Percentiles rank a stretch among this genome's conserved stretches.
Conservation (phyloP, 2,888 invertebrate species). For the Notocelia uddmanniana region DNA sequence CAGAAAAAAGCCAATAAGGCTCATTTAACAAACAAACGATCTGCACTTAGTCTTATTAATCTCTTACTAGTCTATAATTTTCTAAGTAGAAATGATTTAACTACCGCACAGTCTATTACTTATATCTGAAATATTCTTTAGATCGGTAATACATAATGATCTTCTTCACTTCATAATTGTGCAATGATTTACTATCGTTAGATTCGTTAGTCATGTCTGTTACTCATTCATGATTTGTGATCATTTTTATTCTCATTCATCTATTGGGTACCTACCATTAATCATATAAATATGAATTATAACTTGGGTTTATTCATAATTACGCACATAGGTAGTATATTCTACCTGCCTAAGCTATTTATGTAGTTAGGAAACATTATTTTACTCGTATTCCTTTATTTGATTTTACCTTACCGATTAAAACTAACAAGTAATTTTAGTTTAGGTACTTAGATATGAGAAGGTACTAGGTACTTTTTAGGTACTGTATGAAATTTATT, state of each 20-base stretch:
- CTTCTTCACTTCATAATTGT: background rate
- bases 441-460: no score
- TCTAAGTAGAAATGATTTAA: background rate
- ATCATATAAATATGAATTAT: background rate
- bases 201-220: background rate
- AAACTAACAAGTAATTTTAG: no score
- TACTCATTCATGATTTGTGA: background rate
- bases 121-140: background rate
- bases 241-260: background rate
- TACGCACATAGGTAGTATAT: background rate
- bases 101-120: background rate
- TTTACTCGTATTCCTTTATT: background rate
- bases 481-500: no score
- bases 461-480: no score
- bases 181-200: background rate
- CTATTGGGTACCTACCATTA: background rate
- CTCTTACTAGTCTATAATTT: slow-evolving; percentile 59
- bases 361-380: background rate
- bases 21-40: no score
- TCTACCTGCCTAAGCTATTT: no score
- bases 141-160: background rate
- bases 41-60: slow-evolving; percentile 51
- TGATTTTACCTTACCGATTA: background rate
- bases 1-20: no score
- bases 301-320: background rate